Evolutionary conservation across 2,797 vertebrate species (phyloP).

Genomic region (Pantherophis vulpinus): DNA sequence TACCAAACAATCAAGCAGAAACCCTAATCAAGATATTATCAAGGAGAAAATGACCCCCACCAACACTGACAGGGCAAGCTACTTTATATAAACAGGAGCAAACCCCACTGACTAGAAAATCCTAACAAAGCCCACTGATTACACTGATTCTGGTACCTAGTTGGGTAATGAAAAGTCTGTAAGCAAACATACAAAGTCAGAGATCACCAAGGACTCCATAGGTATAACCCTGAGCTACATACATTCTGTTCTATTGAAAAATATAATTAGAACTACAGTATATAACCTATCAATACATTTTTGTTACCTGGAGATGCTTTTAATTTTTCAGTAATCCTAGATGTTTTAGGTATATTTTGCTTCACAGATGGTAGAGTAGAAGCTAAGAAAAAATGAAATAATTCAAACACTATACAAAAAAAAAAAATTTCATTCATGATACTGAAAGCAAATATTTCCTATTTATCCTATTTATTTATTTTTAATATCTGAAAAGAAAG

Average conservation of each 20-base stretch:
- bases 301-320: slow-evolving; percentile 73
- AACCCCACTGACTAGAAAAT: background rate
- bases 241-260: background rate
- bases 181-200: background rate
- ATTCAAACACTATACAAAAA: background rate
- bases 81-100: background rate
- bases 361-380: slow-evolving; percentile 61
- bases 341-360: slow-evolving; percentile 66
- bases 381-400: slow-evolving; percentile 56
- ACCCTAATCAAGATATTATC: background rate
- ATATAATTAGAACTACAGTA: background rate
- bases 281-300: slow-evolving; percentile 47
- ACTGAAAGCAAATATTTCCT: background rate
- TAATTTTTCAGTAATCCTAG: slow-evolving; percentile 70
- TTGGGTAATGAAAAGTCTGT: background rate
- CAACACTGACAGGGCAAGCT: background rate
- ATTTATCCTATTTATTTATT: background rate
- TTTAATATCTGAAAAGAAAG: background rate
- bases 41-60: background rate
- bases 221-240: background rate
- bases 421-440: background rate
- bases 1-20: background rate
- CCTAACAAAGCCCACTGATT: no score
- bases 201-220: background rate
- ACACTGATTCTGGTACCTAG: background rate